These are phyloP conservation scores for Erpobdella octoculata DNA, from an alignment of 2,888 invertebrate species.

Conservation along the genomic window DNA sequence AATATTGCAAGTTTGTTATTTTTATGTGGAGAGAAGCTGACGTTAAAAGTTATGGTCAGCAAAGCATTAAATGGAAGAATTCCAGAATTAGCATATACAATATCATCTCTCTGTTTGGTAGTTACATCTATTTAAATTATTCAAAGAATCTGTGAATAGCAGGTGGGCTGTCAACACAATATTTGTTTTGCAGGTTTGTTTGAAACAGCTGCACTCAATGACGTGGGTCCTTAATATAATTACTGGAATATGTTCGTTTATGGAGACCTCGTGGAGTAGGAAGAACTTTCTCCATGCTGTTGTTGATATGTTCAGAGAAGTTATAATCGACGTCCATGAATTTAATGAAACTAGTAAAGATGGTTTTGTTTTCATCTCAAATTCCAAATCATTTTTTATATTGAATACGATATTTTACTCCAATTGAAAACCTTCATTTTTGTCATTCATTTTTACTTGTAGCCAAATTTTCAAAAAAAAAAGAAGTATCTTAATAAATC, in stretches of 20 bases:
- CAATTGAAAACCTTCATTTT: too few species aligned
- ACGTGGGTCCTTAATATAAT: constrained; percentile 45
- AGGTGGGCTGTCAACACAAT: neutral
- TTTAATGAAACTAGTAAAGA: constrained; percentile 42
- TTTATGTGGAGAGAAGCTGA: constrained; percentile 47
- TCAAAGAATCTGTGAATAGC: neutral
- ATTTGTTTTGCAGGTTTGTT: constrained; percentile 44
- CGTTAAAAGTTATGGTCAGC: constrained; percentile 47
- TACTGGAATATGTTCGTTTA: constrained; percentile 39
- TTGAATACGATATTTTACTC: too few species aligned
- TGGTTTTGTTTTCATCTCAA: too few species aligned
- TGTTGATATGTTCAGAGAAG: constrained; percentile 48
- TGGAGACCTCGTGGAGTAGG: constrained; percentile 44
- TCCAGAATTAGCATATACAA: constrained; percentile 46
- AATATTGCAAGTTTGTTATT: constrained; percentile 48
- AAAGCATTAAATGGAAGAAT: constrained; percentile 51
- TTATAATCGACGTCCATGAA: constrained; percentile 47
- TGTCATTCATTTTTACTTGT: too few species aligned
- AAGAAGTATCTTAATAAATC: too few species aligned
- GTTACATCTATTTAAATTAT: neutral
- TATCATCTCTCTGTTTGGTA: constrained; percentile 47
- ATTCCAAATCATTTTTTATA: too few species aligned
- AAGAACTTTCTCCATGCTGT: constrained; percentile 45
- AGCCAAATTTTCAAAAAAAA: too few species aligned
- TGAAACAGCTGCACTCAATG: constrained; percentile 44